phyloP scores from a whole-genome alignment of 2,888 invertebrate species.

The Ormia ochracea region DNA sequence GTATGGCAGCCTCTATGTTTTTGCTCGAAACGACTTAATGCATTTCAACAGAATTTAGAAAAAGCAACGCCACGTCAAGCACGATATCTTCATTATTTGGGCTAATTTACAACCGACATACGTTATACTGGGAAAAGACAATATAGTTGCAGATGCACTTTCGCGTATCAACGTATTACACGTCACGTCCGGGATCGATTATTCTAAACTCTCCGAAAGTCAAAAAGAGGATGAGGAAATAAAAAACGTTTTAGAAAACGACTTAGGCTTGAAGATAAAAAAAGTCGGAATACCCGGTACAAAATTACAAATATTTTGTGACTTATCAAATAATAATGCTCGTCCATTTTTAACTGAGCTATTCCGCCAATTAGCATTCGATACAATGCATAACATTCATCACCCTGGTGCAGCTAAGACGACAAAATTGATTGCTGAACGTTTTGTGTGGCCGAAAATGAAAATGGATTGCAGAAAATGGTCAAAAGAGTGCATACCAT shows the following conservation, averaged over 20 bases:
- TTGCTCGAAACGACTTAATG: constrained; percentile 43
- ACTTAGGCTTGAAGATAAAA: background rate
- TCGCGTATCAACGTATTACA: constrained; percentile 17
- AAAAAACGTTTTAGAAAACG: background rate
- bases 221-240: constrained; percentile 4
- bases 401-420: background rate
- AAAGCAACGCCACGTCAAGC: constrained; percentile 46
- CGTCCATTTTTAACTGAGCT: background rate
- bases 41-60: constrained; percentile 42
- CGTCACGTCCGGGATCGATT: background rate
- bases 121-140: constrained; percentile 5
- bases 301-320: background rate
- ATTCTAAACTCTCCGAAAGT: background rate
- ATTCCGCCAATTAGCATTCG: background rate
- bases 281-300: background rate
- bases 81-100: constrained; percentile 32
- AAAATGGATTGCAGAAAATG: background rate
- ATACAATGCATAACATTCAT: background rate
- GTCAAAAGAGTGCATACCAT: background rate
- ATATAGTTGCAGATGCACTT: constrained; percentile 28
- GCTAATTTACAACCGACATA: constrained; percentile 35
- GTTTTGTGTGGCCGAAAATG: background rate
- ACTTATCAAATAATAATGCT: background rate
- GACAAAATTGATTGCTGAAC: background rate
- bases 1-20: constrained; percentile 34